Conservation (phyloP, 2,113 vertebrate genomes). For the Nothocercus nigrocapillus region DNA sequence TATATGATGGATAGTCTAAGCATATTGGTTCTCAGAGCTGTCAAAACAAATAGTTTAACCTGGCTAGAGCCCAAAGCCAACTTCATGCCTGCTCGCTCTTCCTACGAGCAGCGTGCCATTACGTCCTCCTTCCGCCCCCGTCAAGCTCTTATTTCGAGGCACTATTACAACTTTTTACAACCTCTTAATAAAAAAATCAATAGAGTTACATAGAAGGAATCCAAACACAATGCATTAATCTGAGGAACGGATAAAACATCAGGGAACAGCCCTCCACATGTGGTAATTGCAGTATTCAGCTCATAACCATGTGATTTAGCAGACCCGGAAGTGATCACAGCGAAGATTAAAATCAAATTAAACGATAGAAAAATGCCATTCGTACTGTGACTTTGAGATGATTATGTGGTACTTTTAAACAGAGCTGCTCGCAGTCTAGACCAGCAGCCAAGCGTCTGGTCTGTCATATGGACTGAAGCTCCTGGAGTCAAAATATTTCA, state of each 20-base stretch:
- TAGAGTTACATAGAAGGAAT: not conserved
- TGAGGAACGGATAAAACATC: not conserved
- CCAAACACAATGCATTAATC: not conserved
- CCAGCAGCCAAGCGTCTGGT: not conserved
- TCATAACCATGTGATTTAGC: not conserved
- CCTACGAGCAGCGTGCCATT: not conserved
- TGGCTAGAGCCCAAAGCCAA: not conserved
- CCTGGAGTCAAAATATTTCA: not conserved
- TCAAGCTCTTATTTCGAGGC: not conserved
- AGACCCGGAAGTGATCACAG: not conserved
- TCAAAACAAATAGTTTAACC: not conserved
- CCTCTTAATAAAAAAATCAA: not conserved
- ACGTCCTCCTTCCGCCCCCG: not conserved
- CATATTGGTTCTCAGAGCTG: not conserved
- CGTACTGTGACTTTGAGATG: not conserved
- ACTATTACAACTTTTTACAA: not conserved
- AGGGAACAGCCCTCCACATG: not conserved
- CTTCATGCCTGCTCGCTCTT: not conserved
- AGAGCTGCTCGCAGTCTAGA: not conserved
- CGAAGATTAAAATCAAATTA: not conserved
- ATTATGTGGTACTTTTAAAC: not conserved
- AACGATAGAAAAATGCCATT: not conserved
- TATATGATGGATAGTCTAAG: not conserved
- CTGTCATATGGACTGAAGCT: not conserved
- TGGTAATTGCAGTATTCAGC: not conserved